Base-by-base conservation (phyloP, 2,888 invertebrate genomes). In the Idaea straminata region DNA sequence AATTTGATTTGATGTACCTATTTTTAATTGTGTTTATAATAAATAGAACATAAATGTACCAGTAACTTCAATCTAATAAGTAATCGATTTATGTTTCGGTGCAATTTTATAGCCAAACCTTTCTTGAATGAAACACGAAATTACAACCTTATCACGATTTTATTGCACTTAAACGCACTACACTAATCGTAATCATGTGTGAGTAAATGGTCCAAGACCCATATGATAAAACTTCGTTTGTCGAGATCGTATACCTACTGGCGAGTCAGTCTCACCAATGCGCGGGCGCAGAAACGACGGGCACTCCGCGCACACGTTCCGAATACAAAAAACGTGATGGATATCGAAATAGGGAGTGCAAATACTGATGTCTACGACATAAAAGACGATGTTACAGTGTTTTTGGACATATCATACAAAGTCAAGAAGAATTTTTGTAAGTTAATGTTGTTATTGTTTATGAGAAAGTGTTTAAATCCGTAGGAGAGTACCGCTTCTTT, bases 331-430 rank as follows among this genome's bases (percentile, higher is more conserved):
- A 59, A 57, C 36, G 59, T 15, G 34, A 69, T 69, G 69, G 67
- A 69, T n/a, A 57, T 71, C 15, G 71, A 69, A 67, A 66, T 64
- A 16, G 69, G 64, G 47, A 59, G 10, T 58, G 13, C 35, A 36
- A 58, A 35, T 57, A 61, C 57, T 63, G 59, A 59, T 34, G 13
- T 35, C 10, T 60, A 60, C 63, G 15, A 61, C 35, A 61, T 36
- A 15, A 68, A 67, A 64, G 60, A 62, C n/a, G 59, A 63, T 62
- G 57, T 64, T 34, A 72, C 64, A 35, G 78, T 83, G 63, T 87
- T 86, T 69, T 65, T 75, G 65, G 79, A 83, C 65, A 63, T 87
- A 61, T 66, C 62, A 57, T 84, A 67, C 65, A 77, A 66, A 66
- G 65, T 79, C 47, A 65, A 74, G n/a, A 75, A 76, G 70, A 69